Conservation (phyloP, 2,113 vertebrate species). For the Acrocephalus kingi region DNA sequence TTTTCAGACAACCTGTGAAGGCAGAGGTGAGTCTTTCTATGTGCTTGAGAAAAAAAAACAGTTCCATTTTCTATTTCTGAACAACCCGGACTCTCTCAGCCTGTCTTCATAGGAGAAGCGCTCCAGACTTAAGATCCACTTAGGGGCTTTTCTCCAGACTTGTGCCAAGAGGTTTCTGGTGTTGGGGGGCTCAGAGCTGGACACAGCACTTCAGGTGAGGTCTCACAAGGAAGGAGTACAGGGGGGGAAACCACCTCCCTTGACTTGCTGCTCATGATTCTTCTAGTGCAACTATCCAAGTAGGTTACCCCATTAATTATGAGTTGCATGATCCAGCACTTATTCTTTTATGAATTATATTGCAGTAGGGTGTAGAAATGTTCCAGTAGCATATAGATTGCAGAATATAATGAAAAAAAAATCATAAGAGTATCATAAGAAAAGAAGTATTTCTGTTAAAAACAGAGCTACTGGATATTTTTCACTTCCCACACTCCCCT, state of each 20-base stretch:
- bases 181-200: neutral
- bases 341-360: neutral
- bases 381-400: neutral
- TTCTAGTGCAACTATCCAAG: neutral
- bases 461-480: neutral
- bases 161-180: neutral
- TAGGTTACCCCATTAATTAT: neutral
- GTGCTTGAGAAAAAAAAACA: neutral
- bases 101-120: neutral
- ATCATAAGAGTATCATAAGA: neutral
- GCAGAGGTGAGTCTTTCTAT: fast-evolving
- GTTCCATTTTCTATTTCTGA: neutral
- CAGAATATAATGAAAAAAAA: neutral
- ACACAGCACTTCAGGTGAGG: neutral
- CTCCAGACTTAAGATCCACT: neutral
- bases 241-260: fast-evolving
- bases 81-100: neutral
- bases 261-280: neutral
- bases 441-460: neutral
- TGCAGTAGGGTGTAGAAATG: neutral
- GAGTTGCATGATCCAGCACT: neutral
- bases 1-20: neutral
- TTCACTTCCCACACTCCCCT: neutral
- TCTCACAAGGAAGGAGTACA: neutral
- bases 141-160: neutral